A percentile compares a stretch with the other conserved stretches of the same genome.
Evolutionary conservation across 2,113 vertebrate species (phyloP).

Genomic region (Brachirus orientalis): DNA sequence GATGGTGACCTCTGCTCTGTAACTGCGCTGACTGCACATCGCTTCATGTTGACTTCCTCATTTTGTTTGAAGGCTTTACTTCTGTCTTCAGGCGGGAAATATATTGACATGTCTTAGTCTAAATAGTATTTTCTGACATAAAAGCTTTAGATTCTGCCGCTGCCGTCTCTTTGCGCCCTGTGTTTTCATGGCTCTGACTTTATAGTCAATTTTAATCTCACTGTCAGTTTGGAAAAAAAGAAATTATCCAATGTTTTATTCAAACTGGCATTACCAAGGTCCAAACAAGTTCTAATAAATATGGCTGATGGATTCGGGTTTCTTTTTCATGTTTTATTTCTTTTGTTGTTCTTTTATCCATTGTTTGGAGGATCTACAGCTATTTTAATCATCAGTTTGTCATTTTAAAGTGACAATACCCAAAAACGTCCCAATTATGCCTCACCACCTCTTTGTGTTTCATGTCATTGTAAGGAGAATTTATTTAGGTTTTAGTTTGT

Average conservation of each 20-base stretch:
- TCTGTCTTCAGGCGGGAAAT: neutral
- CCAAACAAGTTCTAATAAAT: neutral
- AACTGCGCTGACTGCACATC: neutral
- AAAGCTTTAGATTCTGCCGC: neutral
- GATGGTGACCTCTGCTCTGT: constrained; percentile 20
- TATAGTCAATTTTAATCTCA: neutral
- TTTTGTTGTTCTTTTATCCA: neutral
- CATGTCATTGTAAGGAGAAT: neutral
- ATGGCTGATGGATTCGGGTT: neutral
- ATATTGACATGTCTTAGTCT: neutral
- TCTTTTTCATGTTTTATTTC: neutral
- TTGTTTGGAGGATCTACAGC: neutral
- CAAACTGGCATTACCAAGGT: neutral
- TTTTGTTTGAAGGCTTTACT: neutral
- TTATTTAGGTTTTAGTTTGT: neutral
- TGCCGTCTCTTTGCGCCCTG: neutral
- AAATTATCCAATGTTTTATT: neutral
- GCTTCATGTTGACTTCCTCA: neutral
- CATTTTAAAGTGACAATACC: neutral
- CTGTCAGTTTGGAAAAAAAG: too few species aligned
- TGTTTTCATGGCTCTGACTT: too few species aligned
- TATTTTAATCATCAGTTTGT: neutral
- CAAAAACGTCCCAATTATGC: neutral
- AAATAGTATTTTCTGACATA: constrained; percentile 6
- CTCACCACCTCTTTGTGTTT: neutral